Evolutionary conservation across 2,888 invertebrate species (phyloP).

Genomic region (Callosobruchus maculatus): DNA sequence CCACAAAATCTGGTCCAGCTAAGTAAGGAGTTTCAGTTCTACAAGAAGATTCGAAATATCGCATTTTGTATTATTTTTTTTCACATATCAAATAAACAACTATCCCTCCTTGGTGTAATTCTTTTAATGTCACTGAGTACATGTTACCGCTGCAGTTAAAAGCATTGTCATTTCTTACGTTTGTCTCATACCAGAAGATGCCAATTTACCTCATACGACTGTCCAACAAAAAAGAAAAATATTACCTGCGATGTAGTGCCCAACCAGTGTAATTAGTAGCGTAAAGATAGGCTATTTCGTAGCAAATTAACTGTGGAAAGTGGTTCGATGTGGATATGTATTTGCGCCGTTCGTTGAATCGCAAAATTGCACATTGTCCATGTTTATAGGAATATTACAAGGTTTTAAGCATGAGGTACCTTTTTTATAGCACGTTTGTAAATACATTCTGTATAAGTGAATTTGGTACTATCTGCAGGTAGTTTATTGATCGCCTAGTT

Average conservation of each 20-base stretch:
- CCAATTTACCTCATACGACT: neutral
- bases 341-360: constrained; percentile 10
- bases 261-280: constrained; percentile 6
- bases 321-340: neutral
- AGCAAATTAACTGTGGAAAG: constrained; percentile 13
- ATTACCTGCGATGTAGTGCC: neutral
- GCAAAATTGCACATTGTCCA: constrained; percentile 47
- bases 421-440: constrained; percentile 26
- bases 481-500: no score
- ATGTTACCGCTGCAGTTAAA: no score
- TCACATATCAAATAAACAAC: no score
- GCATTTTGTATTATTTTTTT: no score
- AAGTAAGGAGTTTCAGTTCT: no score
- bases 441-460: neutral
- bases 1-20: no score
- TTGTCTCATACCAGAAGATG: constrained; percentile 22
- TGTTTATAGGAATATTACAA: constrained; percentile 35
- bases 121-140: no score
- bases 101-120: no score
- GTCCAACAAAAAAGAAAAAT: neutral
- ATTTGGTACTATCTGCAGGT: neutral
- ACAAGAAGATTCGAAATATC: no score
- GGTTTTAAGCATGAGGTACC: constrained; percentile 45
- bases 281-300: constrained; percentile 16
- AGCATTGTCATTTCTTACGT: no score